Conservation (phyloP, 2,888 invertebrate species). For the Rhabditoides inermis region DNA sequence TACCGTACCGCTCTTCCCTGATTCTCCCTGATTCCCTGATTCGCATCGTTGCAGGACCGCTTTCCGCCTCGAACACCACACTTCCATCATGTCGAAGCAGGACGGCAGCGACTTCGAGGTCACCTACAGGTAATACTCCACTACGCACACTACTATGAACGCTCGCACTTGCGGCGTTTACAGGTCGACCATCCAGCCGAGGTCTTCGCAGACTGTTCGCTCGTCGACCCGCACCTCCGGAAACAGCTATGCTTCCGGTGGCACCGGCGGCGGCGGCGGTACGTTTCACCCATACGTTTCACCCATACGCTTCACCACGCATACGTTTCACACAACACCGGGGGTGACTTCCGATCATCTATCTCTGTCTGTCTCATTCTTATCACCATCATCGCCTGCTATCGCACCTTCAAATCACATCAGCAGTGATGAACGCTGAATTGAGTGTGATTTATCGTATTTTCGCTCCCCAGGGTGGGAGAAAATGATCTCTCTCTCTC, state of each 20-base stretch:
- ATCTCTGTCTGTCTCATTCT: constrained; percentile 7
- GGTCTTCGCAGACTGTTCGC: constrained; percentile 23
- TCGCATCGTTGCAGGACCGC: no score
- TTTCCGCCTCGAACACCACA: background rate
- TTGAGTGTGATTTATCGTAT: background rate
- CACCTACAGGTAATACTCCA: no score
- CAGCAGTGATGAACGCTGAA: background rate
- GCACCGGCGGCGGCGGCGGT: constrained; percentile 41
- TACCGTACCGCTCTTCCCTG: background rate
- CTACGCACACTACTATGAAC: no score
- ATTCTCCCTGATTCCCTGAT: no score
- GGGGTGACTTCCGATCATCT: constrained; percentile 9
- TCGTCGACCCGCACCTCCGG: background rate
- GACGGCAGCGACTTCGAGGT: constrained; percentile 39
- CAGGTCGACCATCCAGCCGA: constrained; percentile 50
- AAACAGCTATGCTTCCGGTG: constrained; percentile 29
- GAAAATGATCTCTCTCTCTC: background rate
- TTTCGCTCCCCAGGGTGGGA: background rate
- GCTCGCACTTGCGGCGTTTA: no score
- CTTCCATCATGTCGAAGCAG: constrained; percentile 15
- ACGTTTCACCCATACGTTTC: no score
- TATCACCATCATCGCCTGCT: constrained; percentile 1
- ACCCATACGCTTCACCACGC: no score
- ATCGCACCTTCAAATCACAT: background rate
- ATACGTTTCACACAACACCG: no score